Conservation (phyloP, 2,113 vertebrate species). For the Boulengeromyrus knoepffleri region DNA sequence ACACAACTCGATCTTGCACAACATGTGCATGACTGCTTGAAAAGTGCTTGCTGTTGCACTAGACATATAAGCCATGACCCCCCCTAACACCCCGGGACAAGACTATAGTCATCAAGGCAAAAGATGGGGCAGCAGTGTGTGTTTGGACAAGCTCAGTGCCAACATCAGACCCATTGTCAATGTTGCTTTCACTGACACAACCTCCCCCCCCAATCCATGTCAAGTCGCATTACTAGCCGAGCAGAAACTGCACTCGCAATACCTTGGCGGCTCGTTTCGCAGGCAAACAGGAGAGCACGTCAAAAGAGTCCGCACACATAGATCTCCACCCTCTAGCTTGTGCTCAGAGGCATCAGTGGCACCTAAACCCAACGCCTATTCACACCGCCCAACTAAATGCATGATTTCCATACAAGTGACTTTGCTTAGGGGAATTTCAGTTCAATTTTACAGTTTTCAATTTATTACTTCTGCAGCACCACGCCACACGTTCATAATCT, state of each 20-base stretch:
- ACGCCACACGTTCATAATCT: not conserved
- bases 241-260: constrained; percentile 13
- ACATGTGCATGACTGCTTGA: not conserved
- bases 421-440: not conserved
- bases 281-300: not conserved
- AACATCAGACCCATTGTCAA: not conserved
- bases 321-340: not conserved
- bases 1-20: not conserved
- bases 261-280: not conserved
- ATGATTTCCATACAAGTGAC: not conserved
- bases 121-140: not conserved
- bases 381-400: not conserved
- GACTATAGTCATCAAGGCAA: not conserved
- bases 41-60: not conserved
- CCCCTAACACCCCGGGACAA: not conserved
- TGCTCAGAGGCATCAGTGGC: not conserved
- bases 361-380: not conserved
- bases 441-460: not conserved
- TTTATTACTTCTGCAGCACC: not conserved
- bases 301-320: not conserved
- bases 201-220: not conserved
- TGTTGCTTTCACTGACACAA: not conserved
- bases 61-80: not conserved
- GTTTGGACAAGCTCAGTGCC: not conserved
- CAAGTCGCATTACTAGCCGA: constrained; percentile 22